These are phyloP conservation scores for Mya arenaria DNA, from an alignment of 1,140 invertebrate species.

Conservation along the genomic window DNA sequence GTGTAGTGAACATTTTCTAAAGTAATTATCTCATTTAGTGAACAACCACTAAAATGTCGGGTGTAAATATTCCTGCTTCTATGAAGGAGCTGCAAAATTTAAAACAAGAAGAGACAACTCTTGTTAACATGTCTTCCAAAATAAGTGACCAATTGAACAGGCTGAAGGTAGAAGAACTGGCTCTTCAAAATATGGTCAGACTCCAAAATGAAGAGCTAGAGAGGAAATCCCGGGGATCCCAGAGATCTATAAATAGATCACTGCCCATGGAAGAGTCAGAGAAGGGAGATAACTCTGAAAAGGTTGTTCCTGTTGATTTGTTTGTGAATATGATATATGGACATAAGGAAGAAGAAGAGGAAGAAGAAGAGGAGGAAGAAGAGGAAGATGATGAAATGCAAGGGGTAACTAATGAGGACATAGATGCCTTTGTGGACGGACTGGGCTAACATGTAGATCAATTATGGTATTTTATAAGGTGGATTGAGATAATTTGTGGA, in stretches of 20 bases:
- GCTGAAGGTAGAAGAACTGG: constrained; percentile 49
- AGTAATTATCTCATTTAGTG: too few relatives aligned
- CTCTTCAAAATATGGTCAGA: constrained; percentile 43
- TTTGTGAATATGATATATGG: not conserved
- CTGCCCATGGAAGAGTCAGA: constrained; percentile 2
- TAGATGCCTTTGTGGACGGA: constrained; percentile 38
- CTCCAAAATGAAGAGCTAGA: constrained; percentile 43
- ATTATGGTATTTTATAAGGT: too few relatives aligned
- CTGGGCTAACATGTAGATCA: not conserved
- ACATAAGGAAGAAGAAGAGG: constrained; percentile 5
- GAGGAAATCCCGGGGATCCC: constrained; percentile 16
- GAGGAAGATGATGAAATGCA: not conserved
- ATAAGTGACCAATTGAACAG: constrained; percentile 53
- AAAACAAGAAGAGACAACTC: constrained; percentile 44
- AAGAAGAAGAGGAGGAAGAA: constrained; percentile 22
- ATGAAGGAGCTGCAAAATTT: constrained; percentile 46
- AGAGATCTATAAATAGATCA: constrained; percentile 36
- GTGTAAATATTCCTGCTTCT: constrained; percentile 18
- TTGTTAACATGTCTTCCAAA: constrained; percentile 48
- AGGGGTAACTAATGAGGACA: not conserved
- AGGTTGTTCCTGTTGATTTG: not conserved
- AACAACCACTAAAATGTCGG: too few relatives aligned
- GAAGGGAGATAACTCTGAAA: not conserved
- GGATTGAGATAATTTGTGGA: too few relatives aligned
- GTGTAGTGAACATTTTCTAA: too few relatives aligned